Evolutionary conservation across 1,140 invertebrate species (phyloP).

Genomic region (Campoletis sonorensis): DNA sequence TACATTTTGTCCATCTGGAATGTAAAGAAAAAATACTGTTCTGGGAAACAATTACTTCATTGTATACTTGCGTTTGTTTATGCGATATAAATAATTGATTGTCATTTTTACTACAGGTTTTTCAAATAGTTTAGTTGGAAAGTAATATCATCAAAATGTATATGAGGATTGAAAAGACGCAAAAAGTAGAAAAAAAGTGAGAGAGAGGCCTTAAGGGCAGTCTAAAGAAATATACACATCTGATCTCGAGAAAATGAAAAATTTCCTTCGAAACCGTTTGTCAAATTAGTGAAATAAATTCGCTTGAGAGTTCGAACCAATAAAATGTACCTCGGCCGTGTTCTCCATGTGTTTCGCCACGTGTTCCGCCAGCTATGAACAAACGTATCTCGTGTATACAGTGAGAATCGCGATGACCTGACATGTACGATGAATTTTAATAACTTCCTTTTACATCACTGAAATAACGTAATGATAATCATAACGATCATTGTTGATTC

Average conservation of each 20-base stretch:
- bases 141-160: not conserved
- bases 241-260: conserved; percentile 14
- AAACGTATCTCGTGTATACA: conserved; percentile 67
- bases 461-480: conserved; percentile 39
- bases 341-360: conserved; percentile 74
- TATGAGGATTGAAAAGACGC: not conserved
- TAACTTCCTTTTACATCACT: not conserved
- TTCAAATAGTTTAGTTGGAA: not conserved
- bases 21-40: too few species aligned
- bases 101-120: not conserved
- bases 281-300: conserved; percentile 28
- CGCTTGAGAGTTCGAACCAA: conserved; percentile 11
- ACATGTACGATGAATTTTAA: conserved; percentile 25
- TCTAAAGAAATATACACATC: not conserved
- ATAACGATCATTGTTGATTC: not conserved
- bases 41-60: too few species aligned
- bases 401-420: conserved; percentile 63
- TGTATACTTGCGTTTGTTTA: too few species aligned
- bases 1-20: too few species aligned
- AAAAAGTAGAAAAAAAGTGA: not conserved
- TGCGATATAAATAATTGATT: not conserved
- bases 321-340: conserved; percentile 67
- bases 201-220: not conserved
- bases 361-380: conserved; percentile 75
- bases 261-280: conserved; percentile 4